Base-by-base conservation (phyloP, 2,797 vertebrate genomes). In the Percopsis omiscomaycus region DNA sequence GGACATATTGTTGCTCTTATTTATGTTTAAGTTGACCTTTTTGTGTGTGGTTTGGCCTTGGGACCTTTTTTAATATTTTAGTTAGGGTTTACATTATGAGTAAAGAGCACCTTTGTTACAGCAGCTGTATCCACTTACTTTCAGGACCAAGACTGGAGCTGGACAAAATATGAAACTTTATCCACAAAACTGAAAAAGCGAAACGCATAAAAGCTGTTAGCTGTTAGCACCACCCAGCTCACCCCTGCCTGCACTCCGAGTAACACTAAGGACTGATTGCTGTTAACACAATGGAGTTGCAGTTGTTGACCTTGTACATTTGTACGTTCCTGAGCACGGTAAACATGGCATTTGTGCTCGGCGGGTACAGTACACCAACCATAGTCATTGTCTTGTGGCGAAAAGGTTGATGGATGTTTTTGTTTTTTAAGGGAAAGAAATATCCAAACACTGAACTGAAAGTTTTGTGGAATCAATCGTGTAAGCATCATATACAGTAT, bases 71-170 rank as follows among this genome's bases (percentile, higher is more conserved):
- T 12, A 47, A 47, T 47, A 47, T 37, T 37, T 4, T 32, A 47
- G 14, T n/a, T 9, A 47, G 14, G 13, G 46, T n/a, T 47, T 47
- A 47, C 3, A 12, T 47, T n/a, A 12, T 12, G 14, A 10, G 2
- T n/a, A 13, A 57, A 44, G 30, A 14, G 12, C 32, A 16, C 55
- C 32, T 32, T 29, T 57, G 32, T 28, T 5, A 28, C 46, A 46
- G 13, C 44, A 16, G 12, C 16, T 4, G 12, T 66, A 53, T 45
- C 37, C 14, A 64, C 27, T 49, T 65, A 37, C 55, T 55, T 84
- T 12, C 75, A 92, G 90, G 89, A 91, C 77, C 89, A 91, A 77
- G 90, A 92, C 83, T 92, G 91, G 91, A 92, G 89, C 82, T 92
- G 91, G 91, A 91, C 87, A 3, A 90, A 91, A 79, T 91, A 91